phyloP scores from a whole-genome alignment of 2,888 invertebrate genomes.

The Salpingus planirostris region DNA sequence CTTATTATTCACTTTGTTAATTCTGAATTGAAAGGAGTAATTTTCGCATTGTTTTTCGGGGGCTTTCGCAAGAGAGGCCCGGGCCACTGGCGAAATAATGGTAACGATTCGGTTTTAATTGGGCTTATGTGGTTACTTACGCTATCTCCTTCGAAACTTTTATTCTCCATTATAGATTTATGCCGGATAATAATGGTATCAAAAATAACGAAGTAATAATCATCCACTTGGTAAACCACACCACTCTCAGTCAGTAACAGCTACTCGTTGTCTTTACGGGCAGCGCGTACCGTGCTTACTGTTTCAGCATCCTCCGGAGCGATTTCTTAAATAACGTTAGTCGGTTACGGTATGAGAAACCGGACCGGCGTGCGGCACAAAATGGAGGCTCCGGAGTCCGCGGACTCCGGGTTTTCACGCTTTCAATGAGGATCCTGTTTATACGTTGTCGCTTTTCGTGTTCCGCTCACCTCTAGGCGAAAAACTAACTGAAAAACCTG shows the following conservation, averaged over 20 bases:
- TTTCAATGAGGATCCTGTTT: too few relatives aligned
- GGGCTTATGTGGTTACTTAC: constrained; percentile 29
- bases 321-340: constrained; percentile 34
- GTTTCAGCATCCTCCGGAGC: constrained; percentile 30
- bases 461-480: too few relatives aligned
- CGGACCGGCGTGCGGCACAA: constrained; percentile 18
- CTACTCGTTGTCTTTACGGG: constrained; percentile 25
- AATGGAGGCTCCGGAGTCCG: too few relatives aligned
- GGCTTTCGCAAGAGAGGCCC: too few relatives aligned
- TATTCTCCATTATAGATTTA: constrained; percentile 31
- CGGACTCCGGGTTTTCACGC: too few relatives aligned
- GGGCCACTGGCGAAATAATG: too few relatives aligned
- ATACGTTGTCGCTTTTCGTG: too few relatives aligned
- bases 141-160: constrained; percentile 37
- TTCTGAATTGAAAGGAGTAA: too few relatives aligned
- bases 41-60: too few relatives aligned
- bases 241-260: constrained; percentile 42
- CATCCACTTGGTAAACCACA: constrained; percentile 38
- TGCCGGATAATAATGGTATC: constrained; percentile 10
- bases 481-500: too few relatives aligned
- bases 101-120: too few relatives aligned
- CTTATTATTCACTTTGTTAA: too few relatives aligned
- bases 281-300: constrained; percentile 32
- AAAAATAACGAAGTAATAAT: constrained; percentile 28
- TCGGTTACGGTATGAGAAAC: constrained; percentile 14